A percentile compares a stretch with the other conserved stretches of the same genome.
These are phyloP conservation scores for Hydractinia echinata DNA, from an alignment of 30 jellyfish, hydroid and myxozoan species.

Conservation along the genomic window DNA sequence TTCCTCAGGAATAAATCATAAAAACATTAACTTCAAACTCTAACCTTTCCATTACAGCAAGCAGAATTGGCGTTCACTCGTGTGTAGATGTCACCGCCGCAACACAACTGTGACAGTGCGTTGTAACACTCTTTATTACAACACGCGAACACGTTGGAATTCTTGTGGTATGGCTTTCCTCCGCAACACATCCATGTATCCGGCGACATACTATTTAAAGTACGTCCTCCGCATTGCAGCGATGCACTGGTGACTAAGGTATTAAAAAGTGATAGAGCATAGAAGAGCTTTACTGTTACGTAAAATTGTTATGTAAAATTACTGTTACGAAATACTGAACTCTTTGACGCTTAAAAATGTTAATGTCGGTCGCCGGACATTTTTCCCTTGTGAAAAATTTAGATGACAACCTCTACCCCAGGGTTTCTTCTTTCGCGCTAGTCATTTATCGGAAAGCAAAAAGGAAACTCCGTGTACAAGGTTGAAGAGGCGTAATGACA, in stretches of 20 bases:
- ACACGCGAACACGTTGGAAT: neutral
- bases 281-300: too few species aligned
- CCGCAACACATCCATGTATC: constrained; percentile 2
- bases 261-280: neutral
- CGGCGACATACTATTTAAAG: neutral
- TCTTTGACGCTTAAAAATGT: too few species aligned
- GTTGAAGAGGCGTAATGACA: too few species aligned
- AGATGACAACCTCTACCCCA: too few species aligned
- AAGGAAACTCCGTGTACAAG: too few species aligned
- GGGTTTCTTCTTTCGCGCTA: too few species aligned
- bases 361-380: too few species aligned
- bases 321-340: too few species aligned
- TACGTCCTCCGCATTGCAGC: constrained; percentile 9
- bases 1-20: neutral
- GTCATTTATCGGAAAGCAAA: too few species aligned
- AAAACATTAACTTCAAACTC: too few species aligned
- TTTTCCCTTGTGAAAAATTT: too few species aligned
- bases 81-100: neutral
- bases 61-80: neutral
- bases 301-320: too few species aligned
- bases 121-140: constrained; percentile 5
- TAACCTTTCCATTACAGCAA: constrained; percentile 2
- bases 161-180: neutral
- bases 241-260: neutral
- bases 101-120: constrained; percentile 4